Percentiles rank a stretch among this genome's conserved stretches.
Conservation (phyloP, 2,797 vertebrate genomes). For the Anabacerthia variegaticeps region DNA sequence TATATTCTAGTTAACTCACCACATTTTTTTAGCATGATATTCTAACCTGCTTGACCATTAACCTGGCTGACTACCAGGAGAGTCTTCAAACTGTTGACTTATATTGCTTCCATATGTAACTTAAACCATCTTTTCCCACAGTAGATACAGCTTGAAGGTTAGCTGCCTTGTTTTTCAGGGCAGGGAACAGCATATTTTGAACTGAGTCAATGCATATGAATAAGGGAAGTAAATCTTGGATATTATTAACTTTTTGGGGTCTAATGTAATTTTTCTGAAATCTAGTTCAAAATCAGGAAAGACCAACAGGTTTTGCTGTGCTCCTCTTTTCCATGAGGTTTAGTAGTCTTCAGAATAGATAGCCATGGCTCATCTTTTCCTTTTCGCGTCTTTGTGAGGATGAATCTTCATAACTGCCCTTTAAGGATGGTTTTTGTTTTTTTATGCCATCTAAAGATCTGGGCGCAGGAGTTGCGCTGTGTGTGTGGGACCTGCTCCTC, state of each 20-base stretch:
- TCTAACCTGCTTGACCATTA: conserved; percentile 49
- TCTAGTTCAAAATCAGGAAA: neutral
- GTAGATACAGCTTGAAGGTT: conserved; percentile 16
- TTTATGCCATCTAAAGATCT: neutral
- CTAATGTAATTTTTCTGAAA: neutral
- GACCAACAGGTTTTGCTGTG: neutral
- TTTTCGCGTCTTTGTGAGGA: neutral
- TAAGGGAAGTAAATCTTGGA: neutral
- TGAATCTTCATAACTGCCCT: neutral
- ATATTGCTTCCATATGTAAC: conserved; percentile 52
- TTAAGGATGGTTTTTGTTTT: neutral
- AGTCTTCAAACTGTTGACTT: conserved; percentile 68
- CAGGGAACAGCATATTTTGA: conserved; percentile 47
- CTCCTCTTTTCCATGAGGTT: neutral
- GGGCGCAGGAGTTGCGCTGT: neutral
- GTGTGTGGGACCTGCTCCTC: neutral
- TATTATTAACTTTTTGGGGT: neutral
- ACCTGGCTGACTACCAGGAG: conserved; percentile 62
- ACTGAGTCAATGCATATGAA: conserved; percentile 42
- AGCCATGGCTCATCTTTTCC: neutral
- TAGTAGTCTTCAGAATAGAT: neutral
- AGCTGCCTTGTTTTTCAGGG: conserved; percentile 20
- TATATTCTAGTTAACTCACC: conserved; percentile 37
- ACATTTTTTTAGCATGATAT: conserved; percentile 42
- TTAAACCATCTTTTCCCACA: conserved; percentile 61